A percentile compares a stretch with the other conserved stretches of the same genome.
These are phyloP conservation scores for Falco columbarius DNA, from an alignment of 2,797 vertebrate species.

Conservation along the genomic window DNA sequence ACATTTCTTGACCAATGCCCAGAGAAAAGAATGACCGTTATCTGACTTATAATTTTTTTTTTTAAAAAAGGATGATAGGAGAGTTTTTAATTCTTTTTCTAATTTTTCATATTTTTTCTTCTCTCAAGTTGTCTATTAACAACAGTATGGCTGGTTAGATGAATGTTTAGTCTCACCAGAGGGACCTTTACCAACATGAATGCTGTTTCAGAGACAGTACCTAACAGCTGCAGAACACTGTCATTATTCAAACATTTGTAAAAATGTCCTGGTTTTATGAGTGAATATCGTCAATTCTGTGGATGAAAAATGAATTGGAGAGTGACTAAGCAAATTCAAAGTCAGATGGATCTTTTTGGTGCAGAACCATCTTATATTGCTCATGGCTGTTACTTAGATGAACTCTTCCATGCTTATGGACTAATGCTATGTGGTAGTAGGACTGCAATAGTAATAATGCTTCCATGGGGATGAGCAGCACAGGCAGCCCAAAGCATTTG, in stretches of 20 bases:
- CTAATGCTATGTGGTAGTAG: not conserved
- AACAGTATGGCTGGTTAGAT: not conserved
- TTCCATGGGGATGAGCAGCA: not conserved
- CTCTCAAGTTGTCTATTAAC: not conserved
- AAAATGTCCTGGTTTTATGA: not conserved
- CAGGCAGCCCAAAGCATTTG: conserved; percentile 12
- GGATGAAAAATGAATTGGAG: conserved; percentile 21
- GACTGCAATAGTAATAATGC: not conserved
- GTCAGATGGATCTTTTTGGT: not conserved
- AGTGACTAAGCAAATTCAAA: conserved; percentile 41
- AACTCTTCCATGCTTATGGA: not conserved
- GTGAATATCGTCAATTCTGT: not conserved
- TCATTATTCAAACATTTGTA: not conserved
- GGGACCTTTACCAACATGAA: not conserved
- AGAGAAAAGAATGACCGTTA: not conserved
- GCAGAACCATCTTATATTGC: not conserved
- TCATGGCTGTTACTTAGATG: not conserved
- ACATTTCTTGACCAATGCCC: not conserved
- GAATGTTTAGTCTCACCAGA: not conserved
- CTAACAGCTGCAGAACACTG: conserved; percentile 18
- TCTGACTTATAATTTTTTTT: not conserved
- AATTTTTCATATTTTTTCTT: not conserved
- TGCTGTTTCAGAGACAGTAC: not conserved
- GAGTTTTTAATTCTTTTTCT: not conserved
- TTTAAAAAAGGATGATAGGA: not conserved